These are phyloP conservation scores for Ormyrus rosae DNA, from an alignment of 2,888 invertebrate genomes.

Conservation along the genomic window DNA sequence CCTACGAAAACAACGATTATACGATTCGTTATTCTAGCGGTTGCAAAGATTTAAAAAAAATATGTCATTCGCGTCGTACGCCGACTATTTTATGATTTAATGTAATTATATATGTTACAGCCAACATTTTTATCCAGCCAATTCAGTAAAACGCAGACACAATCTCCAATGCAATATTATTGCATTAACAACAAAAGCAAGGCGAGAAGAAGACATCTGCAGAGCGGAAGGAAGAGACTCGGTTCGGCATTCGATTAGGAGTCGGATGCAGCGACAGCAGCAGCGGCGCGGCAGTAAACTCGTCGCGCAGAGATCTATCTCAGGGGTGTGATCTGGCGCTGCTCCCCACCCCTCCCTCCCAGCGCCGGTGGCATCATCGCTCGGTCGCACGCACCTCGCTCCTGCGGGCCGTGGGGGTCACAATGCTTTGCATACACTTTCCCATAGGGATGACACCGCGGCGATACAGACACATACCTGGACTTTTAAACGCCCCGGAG, in stretches of 20 bases:
- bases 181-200: neutral
- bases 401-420: constrained; percentile 68
- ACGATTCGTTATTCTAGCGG: too few species aligned
- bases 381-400: constrained; percentile 8
- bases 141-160: too few species aligned
- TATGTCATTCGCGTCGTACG: too few species aligned
- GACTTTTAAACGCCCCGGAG: constrained; percentile 71
- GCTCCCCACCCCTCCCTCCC: constrained; percentile 53
- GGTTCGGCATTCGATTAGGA: neutral
- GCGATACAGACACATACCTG: constrained; percentile 68
- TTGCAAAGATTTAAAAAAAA: too few species aligned
- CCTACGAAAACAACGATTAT: neutral
- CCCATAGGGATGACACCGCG: constrained; percentile 76
- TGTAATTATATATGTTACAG: too few species aligned
- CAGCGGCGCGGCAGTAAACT: neutral
- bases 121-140: too few species aligned
- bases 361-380: constrained; percentile 48
- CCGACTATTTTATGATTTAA: too few species aligned
- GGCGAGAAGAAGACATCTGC: neutral
- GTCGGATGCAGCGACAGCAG: neutral
- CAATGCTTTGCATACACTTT: constrained; percentile 76
- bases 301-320: constrained; percentile 66
- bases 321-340: constrained; percentile 71
- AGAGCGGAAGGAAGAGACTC: neutral
- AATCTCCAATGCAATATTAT: too few species aligned